These are phyloP conservation scores for Gymnoscopelus microlampas DNA, from an alignment of 2,797 vertebrate genomes.

Conservation along the genomic window DNA sequence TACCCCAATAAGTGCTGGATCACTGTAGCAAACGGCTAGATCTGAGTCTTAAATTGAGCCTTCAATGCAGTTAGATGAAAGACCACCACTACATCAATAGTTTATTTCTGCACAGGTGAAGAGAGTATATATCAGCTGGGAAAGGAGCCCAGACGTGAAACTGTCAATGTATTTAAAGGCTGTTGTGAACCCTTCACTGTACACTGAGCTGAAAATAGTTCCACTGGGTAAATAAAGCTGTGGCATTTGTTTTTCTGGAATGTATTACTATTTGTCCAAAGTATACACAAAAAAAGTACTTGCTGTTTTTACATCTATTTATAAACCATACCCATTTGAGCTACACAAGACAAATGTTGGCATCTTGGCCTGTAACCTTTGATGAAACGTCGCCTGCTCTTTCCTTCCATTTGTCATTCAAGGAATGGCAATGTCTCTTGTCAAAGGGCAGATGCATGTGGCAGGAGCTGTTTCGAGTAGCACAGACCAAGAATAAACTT, in stretches of 20 bases:
- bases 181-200: constrained; percentile 31
- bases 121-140: constrained; percentile 16
- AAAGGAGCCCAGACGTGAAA: constrained; percentile 15
- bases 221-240: constrained; percentile 54
- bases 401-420: background rate
- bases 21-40: constrained; percentile 19
- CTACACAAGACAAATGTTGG: too few relatives aligned
- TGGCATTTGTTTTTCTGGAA: constrained; percentile 9
- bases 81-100: background rate
- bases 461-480: too few relatives aligned
- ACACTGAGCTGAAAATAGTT: constrained; percentile 39
- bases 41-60: constrained; percentile 8
- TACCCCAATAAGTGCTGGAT: constrained; percentile 30
- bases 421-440: background rate
- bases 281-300: background rate
- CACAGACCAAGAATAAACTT: constrained; percentile 19
- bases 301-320: background rate
- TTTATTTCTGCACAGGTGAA: constrained; percentile 9
- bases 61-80: background rate
- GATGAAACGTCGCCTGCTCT: background rate
- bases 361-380: background rate
- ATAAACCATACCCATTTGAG: background rate
- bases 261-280: background rate
- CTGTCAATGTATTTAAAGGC: constrained; percentile 32
- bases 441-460: background rate